Evolutionary conservation across 2,797 vertebrate species (phyloP).

Genomic region (Muraenolepis orangiensis): DNA sequence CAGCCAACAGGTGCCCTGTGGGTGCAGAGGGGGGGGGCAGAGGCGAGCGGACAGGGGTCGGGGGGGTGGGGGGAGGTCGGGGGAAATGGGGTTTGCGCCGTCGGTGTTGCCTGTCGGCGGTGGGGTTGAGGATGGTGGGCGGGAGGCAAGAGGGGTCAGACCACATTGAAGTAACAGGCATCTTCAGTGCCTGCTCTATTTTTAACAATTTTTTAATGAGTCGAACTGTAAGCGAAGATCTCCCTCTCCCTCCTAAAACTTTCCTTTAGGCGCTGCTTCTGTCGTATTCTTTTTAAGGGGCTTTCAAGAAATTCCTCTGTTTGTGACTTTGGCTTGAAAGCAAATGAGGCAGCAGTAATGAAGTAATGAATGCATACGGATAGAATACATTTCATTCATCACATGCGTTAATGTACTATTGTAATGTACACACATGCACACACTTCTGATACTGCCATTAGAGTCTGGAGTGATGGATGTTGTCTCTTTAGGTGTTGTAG

Average conservation of each 20-base stretch:
- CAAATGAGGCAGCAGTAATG: not conserved
- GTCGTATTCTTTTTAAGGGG: not conserved
- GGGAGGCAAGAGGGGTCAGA: slow-evolving; percentile 51
- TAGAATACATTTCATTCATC: not conserved
- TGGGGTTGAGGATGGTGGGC: slow-evolving; percentile 23
- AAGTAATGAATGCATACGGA: not conserved
- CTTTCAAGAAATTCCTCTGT: not conserved
- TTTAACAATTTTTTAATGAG: slow-evolving; percentile 76
- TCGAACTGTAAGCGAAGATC: slow-evolving; percentile 66
- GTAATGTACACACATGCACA: not conserved
- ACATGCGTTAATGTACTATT: not conserved
- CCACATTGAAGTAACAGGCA: slow-evolving; percentile 50
- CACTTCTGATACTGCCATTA: not conserved
- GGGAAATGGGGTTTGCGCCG: not conserved
- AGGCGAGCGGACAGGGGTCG: too few relatives aligned
- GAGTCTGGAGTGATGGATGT: not conserved
- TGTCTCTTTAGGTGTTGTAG: not conserved
- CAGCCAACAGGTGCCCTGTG: slow-evolving; percentile 54
- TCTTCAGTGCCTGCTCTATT: slow-evolving; percentile 65
- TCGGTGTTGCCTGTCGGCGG: not conserved
- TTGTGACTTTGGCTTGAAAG: not conserved
- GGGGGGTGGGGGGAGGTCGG: not conserved
- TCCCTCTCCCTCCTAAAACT: not conserved
- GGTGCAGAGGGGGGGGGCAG: slow-evolving; percentile 44
- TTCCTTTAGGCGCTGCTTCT: not conserved